Conservation (phyloP, 2,888 invertebrate species). For the Pemphredon lugubris region DNA sequence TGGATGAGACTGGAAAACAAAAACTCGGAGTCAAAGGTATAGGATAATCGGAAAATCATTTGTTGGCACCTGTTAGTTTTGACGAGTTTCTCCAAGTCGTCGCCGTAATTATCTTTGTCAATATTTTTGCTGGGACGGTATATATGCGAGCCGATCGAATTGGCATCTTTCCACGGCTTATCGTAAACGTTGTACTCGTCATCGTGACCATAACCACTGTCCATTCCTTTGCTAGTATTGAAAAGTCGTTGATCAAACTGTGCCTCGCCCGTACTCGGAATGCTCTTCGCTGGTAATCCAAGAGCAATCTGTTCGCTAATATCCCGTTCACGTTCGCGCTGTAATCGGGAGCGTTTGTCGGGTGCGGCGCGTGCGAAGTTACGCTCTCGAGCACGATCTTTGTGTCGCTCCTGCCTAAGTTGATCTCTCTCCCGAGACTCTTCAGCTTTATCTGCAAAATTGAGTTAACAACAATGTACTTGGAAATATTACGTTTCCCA, state of each 20-base stretch:
- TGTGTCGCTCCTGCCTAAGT: slow-evolving; percentile 93
- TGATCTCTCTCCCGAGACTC: slow-evolving; percentile 92
- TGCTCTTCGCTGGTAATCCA: slow-evolving; percentile 93
- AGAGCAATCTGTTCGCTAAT: slow-evolving; percentile 99
- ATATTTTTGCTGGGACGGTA: slow-evolving; percentile 93
- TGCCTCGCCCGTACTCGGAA: slow-evolving; percentile 86
- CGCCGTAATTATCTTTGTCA: slow-evolving; percentile 95
- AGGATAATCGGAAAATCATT: slow-evolving; percentile 3
- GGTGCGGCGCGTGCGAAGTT: slow-evolving; percentile 97
- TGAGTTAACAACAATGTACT: slow-evolving; percentile 1
- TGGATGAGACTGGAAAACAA: no score
- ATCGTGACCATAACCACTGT: slow-evolving; percentile 97
- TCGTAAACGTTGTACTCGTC: slow-evolving; percentile 99
- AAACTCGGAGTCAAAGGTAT: neutral
- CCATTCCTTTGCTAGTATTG: slow-evolving; percentile 96
- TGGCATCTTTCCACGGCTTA: slow-evolving; percentile 97
- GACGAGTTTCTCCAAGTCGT: slow-evolving; percentile 93
- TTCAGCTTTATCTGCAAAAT: slow-evolving; percentile 83
- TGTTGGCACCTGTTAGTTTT: slow-evolving; percentile 88
- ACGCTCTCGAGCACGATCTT: slow-evolving; percentile 95
- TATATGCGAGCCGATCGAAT: slow-evolving; percentile 92
- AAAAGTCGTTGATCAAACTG: slow-evolving; percentile 98
- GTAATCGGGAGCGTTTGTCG: slow-evolving; percentile 94
- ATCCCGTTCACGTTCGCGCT: slow-evolving; percentile 95
- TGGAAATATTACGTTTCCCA: neutral